Evolutionary conservation across 2,113 vertebrate genomes (phyloP).

Genomic region (Emberiza fucata): DNA sequence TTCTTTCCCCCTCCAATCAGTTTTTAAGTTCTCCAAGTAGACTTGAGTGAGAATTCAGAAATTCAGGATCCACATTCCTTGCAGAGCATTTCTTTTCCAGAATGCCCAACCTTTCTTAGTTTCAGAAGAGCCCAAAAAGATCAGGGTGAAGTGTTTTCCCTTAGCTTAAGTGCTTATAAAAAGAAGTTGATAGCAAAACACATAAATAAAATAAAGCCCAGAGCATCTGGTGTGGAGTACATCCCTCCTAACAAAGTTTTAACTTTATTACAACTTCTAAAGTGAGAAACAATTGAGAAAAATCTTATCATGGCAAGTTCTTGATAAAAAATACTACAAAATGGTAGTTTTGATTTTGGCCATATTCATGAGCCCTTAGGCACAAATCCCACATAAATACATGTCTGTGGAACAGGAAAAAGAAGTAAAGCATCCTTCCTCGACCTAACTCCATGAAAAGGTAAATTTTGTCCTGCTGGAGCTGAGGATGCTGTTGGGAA

Average conservation of each 20-base stretch:
- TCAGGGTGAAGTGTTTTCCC: not conserved
- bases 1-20: rapidly evolving
- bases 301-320: not conserved
- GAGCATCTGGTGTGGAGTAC: not conserved
- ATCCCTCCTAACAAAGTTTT: not conserved
- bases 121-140: not conserved
- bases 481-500: not conserved
- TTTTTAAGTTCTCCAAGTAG: not conserved
- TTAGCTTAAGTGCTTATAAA: not conserved
- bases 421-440: not conserved
- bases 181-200: not conserved
- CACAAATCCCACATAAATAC: not conserved
- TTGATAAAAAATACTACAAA: not conserved
- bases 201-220: not conserved
- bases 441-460: not conserved
- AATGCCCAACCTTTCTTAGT: not conserved
- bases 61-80: not conserved
- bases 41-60: not conserved
- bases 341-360: not conserved
- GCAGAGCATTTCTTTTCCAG: not conserved
- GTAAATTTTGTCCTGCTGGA: not conserved
- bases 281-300: not conserved
- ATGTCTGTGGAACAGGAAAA: not conserved
- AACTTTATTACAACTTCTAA: not conserved
- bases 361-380: not conserved